phyloP scores from a whole-genome alignment of 2,113 vertebrate genomes.

The Ammospiza nelsoni region DNA sequence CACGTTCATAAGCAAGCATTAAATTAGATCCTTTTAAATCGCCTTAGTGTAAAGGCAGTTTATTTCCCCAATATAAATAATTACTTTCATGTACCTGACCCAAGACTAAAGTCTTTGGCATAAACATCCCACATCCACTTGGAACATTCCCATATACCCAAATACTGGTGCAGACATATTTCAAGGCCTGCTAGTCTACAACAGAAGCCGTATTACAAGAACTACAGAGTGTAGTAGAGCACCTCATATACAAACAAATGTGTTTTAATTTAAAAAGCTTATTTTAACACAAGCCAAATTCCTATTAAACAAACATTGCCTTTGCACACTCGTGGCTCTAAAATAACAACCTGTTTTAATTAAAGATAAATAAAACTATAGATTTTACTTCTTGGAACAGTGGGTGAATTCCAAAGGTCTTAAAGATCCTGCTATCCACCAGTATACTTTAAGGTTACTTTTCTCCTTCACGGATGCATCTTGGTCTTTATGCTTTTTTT shows the following conservation, averaged over 20 bases:
- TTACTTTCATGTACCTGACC: neutral
- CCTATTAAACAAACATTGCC: neutral
- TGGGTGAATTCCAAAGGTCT: neutral
- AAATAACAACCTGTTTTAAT: neutral
- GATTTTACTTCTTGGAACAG: neutral
- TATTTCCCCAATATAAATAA: neutral
- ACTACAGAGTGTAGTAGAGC: neutral
- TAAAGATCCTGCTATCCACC: neutral
- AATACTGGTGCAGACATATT: neutral
- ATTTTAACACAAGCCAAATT: neutral
- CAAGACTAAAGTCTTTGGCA: neutral
- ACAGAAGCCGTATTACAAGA: neutral
- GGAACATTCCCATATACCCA: neutral
- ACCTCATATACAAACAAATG: neutral
- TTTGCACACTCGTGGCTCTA: neutral
- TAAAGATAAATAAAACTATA: neutral
- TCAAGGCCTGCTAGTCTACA: neutral
- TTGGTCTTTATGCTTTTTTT: neutral
- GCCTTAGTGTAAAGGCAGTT: neutral
- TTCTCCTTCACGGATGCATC: neutral
- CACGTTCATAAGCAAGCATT: neutral
- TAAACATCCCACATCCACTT: neutral
- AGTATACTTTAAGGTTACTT: neutral
- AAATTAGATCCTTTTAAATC: neutral
- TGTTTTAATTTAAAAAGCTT: slow-evolving; percentile 16